These are phyloP conservation scores for Pseudobourletiella spinata DNA, from an alignment of 1,140 invertebrate genomes.

Conservation along the genomic window DNA sequence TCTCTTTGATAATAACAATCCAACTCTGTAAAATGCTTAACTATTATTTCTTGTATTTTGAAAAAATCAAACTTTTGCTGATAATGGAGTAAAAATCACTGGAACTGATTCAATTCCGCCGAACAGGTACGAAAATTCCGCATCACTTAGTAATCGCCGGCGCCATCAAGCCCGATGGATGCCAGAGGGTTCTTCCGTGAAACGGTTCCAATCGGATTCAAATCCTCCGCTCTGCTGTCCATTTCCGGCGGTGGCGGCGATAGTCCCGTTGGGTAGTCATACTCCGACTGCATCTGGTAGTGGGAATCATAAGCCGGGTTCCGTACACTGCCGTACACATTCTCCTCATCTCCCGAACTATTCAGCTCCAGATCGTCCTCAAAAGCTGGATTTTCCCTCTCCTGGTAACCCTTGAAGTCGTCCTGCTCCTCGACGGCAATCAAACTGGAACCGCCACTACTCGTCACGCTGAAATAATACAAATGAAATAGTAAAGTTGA, in stretches of 20 bases:
- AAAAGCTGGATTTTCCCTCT: background rate
- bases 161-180: background rate
- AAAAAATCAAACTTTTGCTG: no score
- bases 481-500: background rate
- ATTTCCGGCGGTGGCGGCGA: constrained; percentile 67
- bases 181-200: background rate
- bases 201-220: background rate
- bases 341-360: background rate
- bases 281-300: background rate
- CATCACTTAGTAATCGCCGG: no score
- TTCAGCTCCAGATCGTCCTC: background rate
- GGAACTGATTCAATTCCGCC: no score
- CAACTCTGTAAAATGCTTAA: no score
- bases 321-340: background rate
- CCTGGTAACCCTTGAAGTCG: background rate
- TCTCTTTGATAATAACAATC: no score
- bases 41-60: no score
- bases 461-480: background rate
- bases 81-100: no score
- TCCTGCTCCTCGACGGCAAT: background rate
- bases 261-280: constrained; percentile 34
- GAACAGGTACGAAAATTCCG: no score
- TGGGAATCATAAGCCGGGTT: background rate
- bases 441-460: background rate
- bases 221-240: constrained; percentile 44